Base-by-base conservation (phyloP, 2,888 invertebrate species). In the Leptopterna dolabrata region DNA sequence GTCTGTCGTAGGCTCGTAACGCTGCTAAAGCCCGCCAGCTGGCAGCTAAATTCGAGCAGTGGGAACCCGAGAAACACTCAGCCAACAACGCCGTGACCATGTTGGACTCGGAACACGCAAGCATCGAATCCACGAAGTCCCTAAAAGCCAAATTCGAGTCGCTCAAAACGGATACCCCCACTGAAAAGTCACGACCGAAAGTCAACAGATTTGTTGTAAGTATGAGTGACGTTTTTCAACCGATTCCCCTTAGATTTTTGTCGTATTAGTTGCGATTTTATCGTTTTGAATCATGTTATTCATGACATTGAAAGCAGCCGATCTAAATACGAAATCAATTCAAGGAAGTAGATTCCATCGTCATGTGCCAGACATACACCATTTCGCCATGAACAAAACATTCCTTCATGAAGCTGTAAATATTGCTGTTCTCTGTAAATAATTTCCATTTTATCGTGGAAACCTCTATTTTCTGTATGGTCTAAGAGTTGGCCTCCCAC, bases 141-240 rank as follows among this genome's bases (percentile, higher is more conserved):
- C 91, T 94, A 89, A 92, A 93, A 89, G 93, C 93, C 91, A 95
- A 96, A 91, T 98, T 98, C 92, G 98, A 98, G 92, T 96, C 96
- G 88, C 94, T 98, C 93, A 95, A 95, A 88, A 93, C 92, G 80
- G 90, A 91, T 87, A 92, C 92, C 89, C 92, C 94, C 36, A 92
- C 92, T 87, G 93, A 93, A 88, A 92, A 93, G 81, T 93, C 94
- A 30, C 93, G 94, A 89, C 93, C 94, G 88, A 96, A 96, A 94
- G 97, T 97, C 90, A 97, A 97, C 92, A 93, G 97, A 93, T 97
- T 97, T 94, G 97, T 97, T 95, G 97, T 97, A 92, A 96, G 97
- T 94, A 86, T 88, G 27, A 41, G n/a, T 76, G 51, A 45, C 0
- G 6, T 36, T 29, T 51, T 16, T 80, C 9, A n/a, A 41, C 14